Conservation (phyloP, 2,888 invertebrate genomes). For the Lucinisca nassula region DNA sequence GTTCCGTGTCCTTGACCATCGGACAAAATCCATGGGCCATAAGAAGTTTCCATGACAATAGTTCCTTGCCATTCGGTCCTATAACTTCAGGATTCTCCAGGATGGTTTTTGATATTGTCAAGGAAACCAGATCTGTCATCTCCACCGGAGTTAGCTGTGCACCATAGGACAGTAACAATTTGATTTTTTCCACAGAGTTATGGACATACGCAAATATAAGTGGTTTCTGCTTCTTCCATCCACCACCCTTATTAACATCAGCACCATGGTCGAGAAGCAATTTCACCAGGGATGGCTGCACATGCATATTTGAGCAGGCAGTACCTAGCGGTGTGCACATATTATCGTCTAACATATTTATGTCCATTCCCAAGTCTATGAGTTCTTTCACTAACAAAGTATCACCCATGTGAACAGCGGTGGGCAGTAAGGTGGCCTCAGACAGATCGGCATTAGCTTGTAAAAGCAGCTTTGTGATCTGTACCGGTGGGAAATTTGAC, state of each 20-base stretch:
- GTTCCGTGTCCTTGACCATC: constrained; percentile 69
- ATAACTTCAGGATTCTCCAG: constrained; percentile 85
- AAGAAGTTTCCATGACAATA: constrained; percentile 81
- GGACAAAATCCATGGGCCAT: constrained; percentile 82
- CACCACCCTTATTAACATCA: constrained; percentile 82
- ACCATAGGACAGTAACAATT: constrained; percentile 82
- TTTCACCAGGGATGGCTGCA: constrained; percentile 76
- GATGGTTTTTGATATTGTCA: constrained; percentile 83
- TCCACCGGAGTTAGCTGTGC: constrained; percentile 82
- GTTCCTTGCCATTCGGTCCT: constrained; percentile 79
- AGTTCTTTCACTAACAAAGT: constrained; percentile 78
- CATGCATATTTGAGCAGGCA: constrained; percentile 78
- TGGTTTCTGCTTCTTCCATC: constrained; percentile 84
- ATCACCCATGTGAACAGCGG: constrained; percentile 81
- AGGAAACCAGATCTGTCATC: constrained; percentile 83
- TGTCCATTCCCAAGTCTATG: constrained; percentile 82
- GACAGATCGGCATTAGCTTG: constrained; percentile 78
- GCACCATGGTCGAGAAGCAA: constrained; percentile 81
- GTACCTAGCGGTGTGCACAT: constrained; percentile 82
- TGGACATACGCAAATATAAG: constrained; percentile 84
- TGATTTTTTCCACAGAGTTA: constrained; percentile 84
- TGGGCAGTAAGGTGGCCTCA: constrained; percentile 82
- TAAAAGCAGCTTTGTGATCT: constrained; percentile 81
- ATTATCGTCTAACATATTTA: constrained; percentile 84
- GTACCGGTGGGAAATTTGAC: constrained; percentile 79